Base-by-base conservation (phyloP, 2,888 invertebrate genomes). In the Neuroscelio doddi region DNA sequence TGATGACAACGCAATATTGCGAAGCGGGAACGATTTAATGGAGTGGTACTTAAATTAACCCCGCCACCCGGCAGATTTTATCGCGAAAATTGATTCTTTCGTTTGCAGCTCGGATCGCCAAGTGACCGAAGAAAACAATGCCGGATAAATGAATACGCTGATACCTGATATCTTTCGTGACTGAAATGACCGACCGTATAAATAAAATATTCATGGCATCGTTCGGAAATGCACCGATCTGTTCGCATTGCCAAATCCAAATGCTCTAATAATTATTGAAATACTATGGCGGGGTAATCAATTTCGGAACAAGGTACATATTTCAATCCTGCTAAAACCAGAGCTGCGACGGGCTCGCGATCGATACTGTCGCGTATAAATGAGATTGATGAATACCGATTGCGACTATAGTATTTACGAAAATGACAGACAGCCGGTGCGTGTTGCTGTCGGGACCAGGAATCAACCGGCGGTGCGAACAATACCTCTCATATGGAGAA, bases 31-130 rank as follows among this genome's bases (percentile, higher is more conserved):
- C 63, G 59, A 47, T 63, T 65, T 65, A 63, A 69, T 65, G 59
- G 65, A 69, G 69, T 51, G 64, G 46, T 47, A 57, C 59, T 69
- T 66, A 57, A 66, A 61, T 66, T 64, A 66, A 66, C 53, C 69
- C 8, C 34, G n/a, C n/a, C n/a, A n/a, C n/a, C n/a, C n/a, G 27
- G 12, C 7, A 15, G 38, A 27, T 44, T 42, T 16, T 42, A 14
- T 14, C 44, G 27, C 29, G 44, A 16, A 15, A 29, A 27, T 29
- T 44, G 44, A 14, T 29, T 15, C 29, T 44, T 44, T 14, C 24
- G 27, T 27, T 15, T 12, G 7, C 14, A 2, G 36, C 14, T 5
- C 4, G 12, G 12, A 12, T 9, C 21, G 21, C 21, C 21, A 5
- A 21, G 21, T n/a, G n/a, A n/a, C n/a, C n/a, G n/a, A n/a, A n/a